phyloP scores from a whole-genome alignment of 2,888 invertebrate species.

The Mythimna pallens region DNA sequence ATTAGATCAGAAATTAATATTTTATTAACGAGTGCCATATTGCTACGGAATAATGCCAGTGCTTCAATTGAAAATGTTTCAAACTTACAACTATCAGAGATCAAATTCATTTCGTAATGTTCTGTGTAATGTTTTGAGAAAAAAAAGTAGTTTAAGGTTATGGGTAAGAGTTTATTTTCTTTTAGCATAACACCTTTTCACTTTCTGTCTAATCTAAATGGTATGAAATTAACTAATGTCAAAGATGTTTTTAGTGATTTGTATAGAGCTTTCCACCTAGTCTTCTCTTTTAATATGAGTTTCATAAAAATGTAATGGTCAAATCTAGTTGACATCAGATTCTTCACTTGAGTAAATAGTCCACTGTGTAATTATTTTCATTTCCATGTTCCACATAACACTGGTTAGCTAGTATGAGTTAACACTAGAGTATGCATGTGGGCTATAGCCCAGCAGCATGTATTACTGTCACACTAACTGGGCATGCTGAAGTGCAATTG shows the following conservation, averaged over 20 bases:
- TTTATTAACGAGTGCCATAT: neutral
- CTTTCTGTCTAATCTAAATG: neutral
- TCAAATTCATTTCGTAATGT: slow-evolving; percentile 18
- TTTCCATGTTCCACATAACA: neutral
- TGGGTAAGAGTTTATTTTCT: slow-evolving; percentile 70
- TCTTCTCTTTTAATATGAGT: neutral
- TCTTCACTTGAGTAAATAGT: neutral
- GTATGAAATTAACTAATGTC: neutral
- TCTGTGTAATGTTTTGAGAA: slow-evolving; percentile 44
- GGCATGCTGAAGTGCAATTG: too few species aligned
- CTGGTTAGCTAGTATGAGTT: neutral
- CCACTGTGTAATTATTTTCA: neutral
- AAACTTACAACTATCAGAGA: slow-evolving; percentile 7
- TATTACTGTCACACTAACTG: too few species aligned
- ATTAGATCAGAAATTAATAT: too few species aligned
- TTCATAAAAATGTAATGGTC: neutral
- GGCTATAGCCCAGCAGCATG: too few species aligned
- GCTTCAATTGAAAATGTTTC: slow-evolving; percentile 22
- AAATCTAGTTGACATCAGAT: neutral
- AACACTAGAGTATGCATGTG: too few species aligned
- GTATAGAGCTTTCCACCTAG: neutral
- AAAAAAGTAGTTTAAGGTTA: slow-evolving; percentile 70
- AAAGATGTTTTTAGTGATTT: neutral
- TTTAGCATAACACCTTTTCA: neutral
- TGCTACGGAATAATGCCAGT: slow-evolving; percentile 37